A percentile compares a stretch with the other conserved stretches of the same genome.
phyloP scores from a whole-genome alignment of 2,113 vertebrate species.

The Spermophilus dauricus region DNA sequence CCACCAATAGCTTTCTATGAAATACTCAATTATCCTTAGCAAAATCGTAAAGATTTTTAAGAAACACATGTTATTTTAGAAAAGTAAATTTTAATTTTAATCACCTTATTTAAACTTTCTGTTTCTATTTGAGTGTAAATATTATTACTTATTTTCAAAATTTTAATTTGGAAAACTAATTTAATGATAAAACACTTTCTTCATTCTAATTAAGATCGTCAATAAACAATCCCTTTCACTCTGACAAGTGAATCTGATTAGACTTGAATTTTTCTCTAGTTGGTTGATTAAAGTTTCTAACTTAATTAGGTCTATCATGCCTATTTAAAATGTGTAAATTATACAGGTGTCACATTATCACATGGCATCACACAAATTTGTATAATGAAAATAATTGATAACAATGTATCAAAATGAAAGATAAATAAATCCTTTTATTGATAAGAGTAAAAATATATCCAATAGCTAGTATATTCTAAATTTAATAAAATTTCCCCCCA shows the following conservation, averaged over 20 bases:
- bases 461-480: slow-evolving; percentile 14
- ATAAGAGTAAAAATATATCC: background rate
- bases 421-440: background rate
- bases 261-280: slow-evolving; percentile 23
- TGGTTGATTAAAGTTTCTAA: background rate
- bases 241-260: background rate
- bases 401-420: background rate
- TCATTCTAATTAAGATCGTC: slow-evolving; percentile 41
- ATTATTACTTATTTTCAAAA: background rate
- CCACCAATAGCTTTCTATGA: background rate
- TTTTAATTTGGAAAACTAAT: slow-evolving; percentile 1
- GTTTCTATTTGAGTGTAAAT: background rate
- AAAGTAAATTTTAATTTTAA: slow-evolving; percentile 11
- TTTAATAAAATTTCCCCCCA: background rate
- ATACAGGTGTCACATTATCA: background rate
- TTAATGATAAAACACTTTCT: background rate
- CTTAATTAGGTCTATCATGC: background rate
- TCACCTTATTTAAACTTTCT: background rate
- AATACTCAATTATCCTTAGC: background rate
- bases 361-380: background rate
- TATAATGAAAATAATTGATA: background rate
- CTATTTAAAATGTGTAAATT: slow-evolving; percentile 7
- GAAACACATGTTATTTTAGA: background rate
- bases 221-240: slow-evolving; percentile 18
- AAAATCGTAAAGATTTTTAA: slow-evolving; percentile 6